phyloP scores from a whole-genome alignment of 2,113 vertebrate genomes.

The Eptatretus burgeri region DNA sequence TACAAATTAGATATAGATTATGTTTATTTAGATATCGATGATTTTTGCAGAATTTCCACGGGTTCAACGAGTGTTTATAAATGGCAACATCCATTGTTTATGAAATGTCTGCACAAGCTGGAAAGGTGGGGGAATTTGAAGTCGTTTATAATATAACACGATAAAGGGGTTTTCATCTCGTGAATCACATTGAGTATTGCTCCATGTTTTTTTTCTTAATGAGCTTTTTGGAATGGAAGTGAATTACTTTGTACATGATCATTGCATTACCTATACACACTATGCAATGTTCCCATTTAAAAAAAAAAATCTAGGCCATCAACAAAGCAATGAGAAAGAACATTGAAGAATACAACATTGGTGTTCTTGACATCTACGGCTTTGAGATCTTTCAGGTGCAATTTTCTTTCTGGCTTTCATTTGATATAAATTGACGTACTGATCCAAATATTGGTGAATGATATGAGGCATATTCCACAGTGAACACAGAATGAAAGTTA shows the following conservation, averaged over 20 bases:
- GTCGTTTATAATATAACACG: too few relatives aligned
- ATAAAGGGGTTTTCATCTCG: too few relatives aligned
- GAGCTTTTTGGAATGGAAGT: neutral
- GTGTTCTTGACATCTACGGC: conserved; percentile 83
- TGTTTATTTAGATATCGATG: too few relatives aligned
- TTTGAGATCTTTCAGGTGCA: conserved; percentile 91
- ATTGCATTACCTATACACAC: neutral
- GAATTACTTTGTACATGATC: neutral
- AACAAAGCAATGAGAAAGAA: conserved; percentile 79
- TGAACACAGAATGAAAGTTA: too few relatives aligned
- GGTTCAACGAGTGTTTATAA: too few relatives aligned
- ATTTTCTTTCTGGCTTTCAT: neutral
- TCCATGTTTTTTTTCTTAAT: neutral
- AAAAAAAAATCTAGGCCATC: conserved; percentile 24
- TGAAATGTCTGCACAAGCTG: too few relatives aligned
- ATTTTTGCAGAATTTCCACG: too few relatives aligned
- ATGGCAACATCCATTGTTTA: too few relatives aligned
- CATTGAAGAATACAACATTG: conserved; percentile 47
- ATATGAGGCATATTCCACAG: too few relatives aligned
- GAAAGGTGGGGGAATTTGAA: neutral
- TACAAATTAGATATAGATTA: too few relatives aligned
- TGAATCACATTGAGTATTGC: neutral
- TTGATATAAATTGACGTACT: too few relatives aligned
- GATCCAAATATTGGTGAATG: too few relatives aligned
- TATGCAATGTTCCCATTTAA: neutral